Evolutionary conservation across 1,140 invertebrate genomes (phyloP).

Genomic region (Leguminivora glycinivorella): DNA sequence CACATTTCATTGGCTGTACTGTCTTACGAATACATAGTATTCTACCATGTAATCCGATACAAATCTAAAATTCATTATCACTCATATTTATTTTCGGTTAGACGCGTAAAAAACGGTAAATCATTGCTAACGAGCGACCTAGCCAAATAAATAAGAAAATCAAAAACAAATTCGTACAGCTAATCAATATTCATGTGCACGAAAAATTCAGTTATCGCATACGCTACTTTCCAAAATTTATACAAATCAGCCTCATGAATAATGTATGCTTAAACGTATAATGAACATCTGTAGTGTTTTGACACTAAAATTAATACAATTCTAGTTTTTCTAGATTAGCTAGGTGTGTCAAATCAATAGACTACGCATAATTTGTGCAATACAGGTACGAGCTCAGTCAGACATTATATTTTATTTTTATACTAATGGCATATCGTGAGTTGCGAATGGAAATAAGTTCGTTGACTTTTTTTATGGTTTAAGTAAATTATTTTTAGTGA

Average conservation of each 20-base stretch:
- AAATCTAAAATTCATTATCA: neutral
- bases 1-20: neutral
- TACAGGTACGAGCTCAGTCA: neutral
- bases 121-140: neutral
- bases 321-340: neutral
- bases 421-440: neutral
- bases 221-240: slow-evolving; percentile 23
- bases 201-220: slow-evolving; percentile 19
- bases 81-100: slow-evolving; percentile 2
- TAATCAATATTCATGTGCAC: slow-evolving; percentile 3
- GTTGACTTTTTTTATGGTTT: neutral
- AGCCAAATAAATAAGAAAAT: slow-evolving; percentile 2
- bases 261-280: neutral
- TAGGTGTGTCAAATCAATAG: neutral
- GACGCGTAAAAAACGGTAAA: neutral
- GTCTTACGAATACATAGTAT: too few species aligned
- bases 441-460: neutral
- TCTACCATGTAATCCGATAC: neutral
- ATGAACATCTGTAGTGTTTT: neutral
- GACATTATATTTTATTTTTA: neutral
- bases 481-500: neutral
- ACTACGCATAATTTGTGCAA: slow-evolving; percentile 4
- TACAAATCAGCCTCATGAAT: neutral
- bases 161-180: neutral
- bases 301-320: neutral